Evolutionary conservation across 2,888 invertebrate species (phyloP), one percentile per base, ranked within the genome.

Genomic region (Bugula neritina): DNA sequence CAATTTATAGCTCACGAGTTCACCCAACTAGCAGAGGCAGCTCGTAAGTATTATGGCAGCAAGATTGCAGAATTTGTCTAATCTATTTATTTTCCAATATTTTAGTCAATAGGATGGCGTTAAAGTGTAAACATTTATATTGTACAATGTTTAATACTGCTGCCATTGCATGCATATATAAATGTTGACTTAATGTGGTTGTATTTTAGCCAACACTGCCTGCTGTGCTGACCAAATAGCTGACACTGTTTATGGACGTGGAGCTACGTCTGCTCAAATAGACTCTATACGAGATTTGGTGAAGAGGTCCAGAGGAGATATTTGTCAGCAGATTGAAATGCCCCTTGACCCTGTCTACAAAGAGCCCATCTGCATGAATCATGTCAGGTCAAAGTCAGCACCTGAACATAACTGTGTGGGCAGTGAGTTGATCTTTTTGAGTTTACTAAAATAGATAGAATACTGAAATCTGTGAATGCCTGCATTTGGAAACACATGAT

Each of bases 1-100:
- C 57, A 57, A 23, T 57, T 13, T 23, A 57, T 57, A 10, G 5
- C 57, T n/a, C 57, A 57, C n/a, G 57, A 57, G 57, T 57, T 57
- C 23, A 57, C 57, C 23, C 57, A 57, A 27, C 57, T 57, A 5
- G n/a, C 57, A 3, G 23, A 25, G 23, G n/a, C 57, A 5, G 57
- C 5, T 5, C 13, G 57, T 57, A 57, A 63, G 63, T 34, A 25
- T 10, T n/a, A n/a, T n/a, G n/a, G n/a, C n/a, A n/a, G n/a, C n/a
- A n/a, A n/a, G n/a, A n/a, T n/a, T n/a, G n/a, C n/a, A n/a, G n/a
- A n/a, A n/a, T n/a, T n/a, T n/a, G n/a, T n/a, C n/a, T n/a, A n/a
- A n/a, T n/a, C n/a, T n/a, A n/a, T n/a, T 17, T n/a, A n/a, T n/a
- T n/a, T n/a, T n/a, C n/a, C n/a, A n/a, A n/a, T n/a, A n/a, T n/a